Conservation (phyloP, 2,797 vertebrate species). For the Spinus olivaceus region DNA sequence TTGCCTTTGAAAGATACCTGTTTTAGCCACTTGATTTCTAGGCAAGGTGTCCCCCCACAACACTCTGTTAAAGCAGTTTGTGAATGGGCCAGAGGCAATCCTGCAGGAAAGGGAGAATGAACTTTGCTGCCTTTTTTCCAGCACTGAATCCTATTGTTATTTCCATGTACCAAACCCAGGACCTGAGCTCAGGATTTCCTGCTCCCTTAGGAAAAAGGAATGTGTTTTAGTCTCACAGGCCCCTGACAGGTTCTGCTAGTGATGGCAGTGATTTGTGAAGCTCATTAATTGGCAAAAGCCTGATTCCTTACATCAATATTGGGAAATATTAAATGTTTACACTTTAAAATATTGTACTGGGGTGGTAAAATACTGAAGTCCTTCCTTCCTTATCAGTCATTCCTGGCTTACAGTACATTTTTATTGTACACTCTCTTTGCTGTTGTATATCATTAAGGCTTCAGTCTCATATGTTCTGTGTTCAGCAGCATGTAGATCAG, state of each 20-base stretch:
- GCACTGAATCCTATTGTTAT: not conserved
- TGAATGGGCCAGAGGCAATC: not conserved
- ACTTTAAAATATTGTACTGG: not conserved
- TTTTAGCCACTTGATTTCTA: not conserved
- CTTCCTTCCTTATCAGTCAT: constrained; percentile 28
- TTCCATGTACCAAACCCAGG: not conserved
- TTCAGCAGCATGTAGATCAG: constrained; percentile 60
- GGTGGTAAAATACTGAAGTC: not conserved
- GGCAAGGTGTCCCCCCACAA: not conserved
- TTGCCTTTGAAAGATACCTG: not conserved
- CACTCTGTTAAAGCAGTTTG: not conserved
- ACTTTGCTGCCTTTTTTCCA: not conserved
- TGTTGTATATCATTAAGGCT: constrained; percentile 57
- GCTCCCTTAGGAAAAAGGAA: not conserved
- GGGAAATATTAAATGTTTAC: not conserved
- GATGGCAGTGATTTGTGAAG: not conserved
- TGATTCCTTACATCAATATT: not conserved
- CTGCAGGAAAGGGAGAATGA: not conserved
- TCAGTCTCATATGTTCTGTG: constrained; percentile 58
- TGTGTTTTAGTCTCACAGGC: not conserved
- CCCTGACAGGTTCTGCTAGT: not conserved
- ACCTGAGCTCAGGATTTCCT: not conserved
- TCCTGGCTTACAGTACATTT: constrained; percentile 44
- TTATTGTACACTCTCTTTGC: constrained; percentile 38
- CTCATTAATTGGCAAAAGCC: not conserved